Evolutionary conservation across 2,797 vertebrate species (phyloP).

Genomic region (Fistularia commersonii): DNA sequence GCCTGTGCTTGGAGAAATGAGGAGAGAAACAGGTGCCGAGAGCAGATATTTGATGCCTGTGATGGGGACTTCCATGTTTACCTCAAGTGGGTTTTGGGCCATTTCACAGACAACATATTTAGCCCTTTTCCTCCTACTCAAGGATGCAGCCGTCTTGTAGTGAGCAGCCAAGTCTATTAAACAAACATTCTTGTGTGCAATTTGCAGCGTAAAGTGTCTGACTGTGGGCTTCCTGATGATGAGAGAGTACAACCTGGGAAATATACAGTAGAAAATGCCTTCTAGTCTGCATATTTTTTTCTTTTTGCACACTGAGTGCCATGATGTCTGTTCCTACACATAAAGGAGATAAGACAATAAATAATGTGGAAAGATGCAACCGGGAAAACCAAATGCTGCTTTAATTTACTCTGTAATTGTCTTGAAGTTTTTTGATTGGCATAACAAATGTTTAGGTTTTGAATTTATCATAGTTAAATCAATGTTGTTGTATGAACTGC

Average conservation of each 20-base stretch:
- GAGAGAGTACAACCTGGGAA: conserved; percentile 71
- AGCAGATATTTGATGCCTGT: conserved; percentile 49
- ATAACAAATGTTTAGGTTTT: no score
- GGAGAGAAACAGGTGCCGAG: conserved; percentile 43
- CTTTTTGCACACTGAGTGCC: conserved; percentile 38
- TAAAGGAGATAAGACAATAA: conserved; percentile 58
- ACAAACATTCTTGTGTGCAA: conserved; percentile 67
- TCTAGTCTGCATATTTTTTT: conserved; percentile 48
- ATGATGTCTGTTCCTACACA: conserved; percentile 67
- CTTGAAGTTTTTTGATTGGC: no score
- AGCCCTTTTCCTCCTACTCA: conserved; percentile 65
- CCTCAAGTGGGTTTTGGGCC: conserved; percentile 70
- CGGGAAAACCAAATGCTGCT: conserved; percentile 58
- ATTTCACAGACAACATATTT: conserved; percentile 71
- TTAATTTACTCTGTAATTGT: conserved; percentile 63
- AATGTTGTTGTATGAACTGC: no score
- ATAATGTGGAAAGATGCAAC: conserved; percentile 71
- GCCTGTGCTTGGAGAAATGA: conserved; percentile 58
- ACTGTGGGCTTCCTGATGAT: conserved; percentile 57
- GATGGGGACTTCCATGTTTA: conserved; percentile 72
- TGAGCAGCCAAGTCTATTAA: conserved; percentile 68
- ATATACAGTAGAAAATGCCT: conserved; percentile 60
- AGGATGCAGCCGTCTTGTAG: conserved; percentile 56
- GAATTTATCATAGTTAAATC: no score
- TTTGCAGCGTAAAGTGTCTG: conserved; percentile 59